These are phyloP conservation scores for Pardalotus punctatus DNA, from an alignment of 2,113 vertebrate genomes.

Conservation along the genomic window DNA sequence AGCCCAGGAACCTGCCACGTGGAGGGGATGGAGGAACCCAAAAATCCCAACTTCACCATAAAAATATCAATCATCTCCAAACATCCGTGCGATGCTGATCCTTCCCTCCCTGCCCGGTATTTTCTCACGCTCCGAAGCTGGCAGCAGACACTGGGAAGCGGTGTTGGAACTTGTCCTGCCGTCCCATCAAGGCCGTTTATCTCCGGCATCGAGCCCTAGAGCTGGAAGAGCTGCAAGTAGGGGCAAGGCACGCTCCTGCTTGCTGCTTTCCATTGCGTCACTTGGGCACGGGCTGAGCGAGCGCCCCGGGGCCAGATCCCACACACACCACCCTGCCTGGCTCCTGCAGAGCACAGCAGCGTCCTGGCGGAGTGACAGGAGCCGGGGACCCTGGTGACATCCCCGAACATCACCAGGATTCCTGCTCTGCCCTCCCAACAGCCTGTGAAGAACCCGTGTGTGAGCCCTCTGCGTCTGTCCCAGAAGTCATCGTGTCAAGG, in stretches of 20 bases:
- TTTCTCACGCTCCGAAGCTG: constrained; percentile 79
- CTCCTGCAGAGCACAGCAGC: neutral
- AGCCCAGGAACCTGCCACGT: neutral
- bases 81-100: constrained; percentile 50
- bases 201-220: constrained; percentile 52
- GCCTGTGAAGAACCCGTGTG: fast-evolving
- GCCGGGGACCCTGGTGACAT: neutral
- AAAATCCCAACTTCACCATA: constrained; percentile 40
- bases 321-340: constrained; percentile 26
- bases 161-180: constrained; percentile 71
- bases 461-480: neutral
- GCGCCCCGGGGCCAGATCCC: constrained; percentile 3
- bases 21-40: constrained; percentile 20
- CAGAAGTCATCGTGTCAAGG: fast-evolving
- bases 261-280: constrained; percentile 41
- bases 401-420: neutral
- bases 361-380: neutral
- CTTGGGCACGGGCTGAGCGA: constrained; percentile 2
- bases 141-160: constrained; percentile 37
- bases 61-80: constrained; percentile 64
- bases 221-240: constrained; percentile 61
- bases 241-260: constrained; percentile 61
- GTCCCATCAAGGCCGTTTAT: constrained; percentile 54
- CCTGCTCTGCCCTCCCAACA: neutral
- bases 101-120: constrained; percentile 39